Evolutionary conservation across 2,888 invertebrate genomes (phyloP).

Genomic region (Ethmia dodecea): DNA sequence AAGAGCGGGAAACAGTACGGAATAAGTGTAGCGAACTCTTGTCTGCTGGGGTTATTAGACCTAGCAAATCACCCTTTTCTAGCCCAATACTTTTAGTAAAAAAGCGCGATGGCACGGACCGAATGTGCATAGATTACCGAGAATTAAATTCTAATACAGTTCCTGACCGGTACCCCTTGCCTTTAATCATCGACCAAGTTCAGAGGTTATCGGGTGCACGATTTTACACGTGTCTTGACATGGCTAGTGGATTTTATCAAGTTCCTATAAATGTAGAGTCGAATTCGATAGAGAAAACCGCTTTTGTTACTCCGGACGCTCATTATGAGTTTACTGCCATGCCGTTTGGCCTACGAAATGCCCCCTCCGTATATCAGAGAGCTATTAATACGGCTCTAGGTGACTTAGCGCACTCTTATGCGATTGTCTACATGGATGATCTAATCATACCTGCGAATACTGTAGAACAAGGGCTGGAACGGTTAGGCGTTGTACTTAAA

Average conservation of each 20-base stretch:
- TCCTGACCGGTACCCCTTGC: conserved; percentile 22
- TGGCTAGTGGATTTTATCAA: conserved; percentile 15
- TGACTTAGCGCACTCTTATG: not conserved
- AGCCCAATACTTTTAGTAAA: conserved; percentile 27
- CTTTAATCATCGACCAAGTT: no score
- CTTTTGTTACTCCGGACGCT: conserved; percentile 40
- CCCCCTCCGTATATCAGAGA: conserved; percentile 37
- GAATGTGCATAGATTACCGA: conserved; percentile 26
- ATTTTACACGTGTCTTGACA: no score
- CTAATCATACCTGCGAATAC: not conserved
- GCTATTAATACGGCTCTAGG: conserved; percentile 25
- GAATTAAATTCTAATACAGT: conserved; percentile 23
- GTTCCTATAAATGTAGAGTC: conserved; percentile 3
- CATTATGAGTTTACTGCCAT: conserved; percentile 33
- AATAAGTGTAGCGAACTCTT: not conserved
- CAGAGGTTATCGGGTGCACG: no score
- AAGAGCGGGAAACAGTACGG: conserved; percentile 5
- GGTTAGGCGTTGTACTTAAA: not conserved
- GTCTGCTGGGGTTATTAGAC: not conserved
- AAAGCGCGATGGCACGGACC: conserved; percentile 23
- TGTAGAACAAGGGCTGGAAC: not conserved
- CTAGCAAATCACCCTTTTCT: conserved; percentile 24
- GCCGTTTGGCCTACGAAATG: conserved; percentile 23
- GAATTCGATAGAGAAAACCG: conserved; percentile 30
- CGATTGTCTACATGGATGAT: not conserved